Evolutionary conservation across 2,113 vertebrate genomes (phyloP).

Genomic region (Columba janthina): DNA sequence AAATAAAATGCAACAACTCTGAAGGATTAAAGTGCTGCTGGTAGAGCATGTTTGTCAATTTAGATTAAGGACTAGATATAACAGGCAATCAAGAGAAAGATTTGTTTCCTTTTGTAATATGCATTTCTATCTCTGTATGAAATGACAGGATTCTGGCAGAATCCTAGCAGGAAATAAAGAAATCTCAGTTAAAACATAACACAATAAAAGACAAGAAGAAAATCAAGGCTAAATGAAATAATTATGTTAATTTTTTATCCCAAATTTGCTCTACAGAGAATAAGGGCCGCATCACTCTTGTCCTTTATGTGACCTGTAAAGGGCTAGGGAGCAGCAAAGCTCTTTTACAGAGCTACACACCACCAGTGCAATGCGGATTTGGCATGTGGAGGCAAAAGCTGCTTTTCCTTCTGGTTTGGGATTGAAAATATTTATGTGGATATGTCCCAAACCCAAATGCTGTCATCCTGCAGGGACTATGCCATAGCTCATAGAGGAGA

Average conservation of each 20-base stretch:
- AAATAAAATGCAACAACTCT: background rate
- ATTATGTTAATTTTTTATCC: constrained; percentile 21
- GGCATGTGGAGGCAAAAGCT: background rate
- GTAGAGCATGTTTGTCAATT: background rate
- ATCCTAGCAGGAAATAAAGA: constrained; percentile 56
- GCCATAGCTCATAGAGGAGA: accelerated
- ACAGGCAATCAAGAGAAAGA: background rate
- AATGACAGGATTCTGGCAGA: background rate
- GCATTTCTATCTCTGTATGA: background rate
- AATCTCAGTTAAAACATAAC: constrained; percentile 37
- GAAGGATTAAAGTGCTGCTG: background rate
- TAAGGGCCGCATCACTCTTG: background rate
- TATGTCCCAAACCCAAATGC: background rate
- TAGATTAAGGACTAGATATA: background rate
- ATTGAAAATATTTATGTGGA: background rate
- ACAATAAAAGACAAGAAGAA: constrained; percentile 50
- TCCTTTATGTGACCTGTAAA: constrained; percentile 36
- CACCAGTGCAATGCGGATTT: background rate
- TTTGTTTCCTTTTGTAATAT: background rate
- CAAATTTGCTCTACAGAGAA: constrained; percentile 10
- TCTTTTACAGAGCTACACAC: background rate
- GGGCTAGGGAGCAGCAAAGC: background rate
- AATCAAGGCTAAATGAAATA: constrained; percentile 39
- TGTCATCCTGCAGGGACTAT: background rate
- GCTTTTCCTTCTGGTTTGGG: background rate